Conservation (phyloP, 2,797 vertebrate genomes). For the Enteromius paludinosus region DNA sequence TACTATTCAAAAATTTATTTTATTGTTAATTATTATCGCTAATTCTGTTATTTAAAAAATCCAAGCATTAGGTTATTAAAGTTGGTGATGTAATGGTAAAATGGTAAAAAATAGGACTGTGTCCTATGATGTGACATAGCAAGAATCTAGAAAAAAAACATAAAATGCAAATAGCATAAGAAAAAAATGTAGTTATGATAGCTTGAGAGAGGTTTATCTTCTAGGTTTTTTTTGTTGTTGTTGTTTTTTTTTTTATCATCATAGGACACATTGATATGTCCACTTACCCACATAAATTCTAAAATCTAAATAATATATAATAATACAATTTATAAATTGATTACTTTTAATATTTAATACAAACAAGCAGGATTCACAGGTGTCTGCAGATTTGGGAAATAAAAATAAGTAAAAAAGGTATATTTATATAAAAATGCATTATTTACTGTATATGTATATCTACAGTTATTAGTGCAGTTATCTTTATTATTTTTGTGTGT, state of each 20-base stretch:
- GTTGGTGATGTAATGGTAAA: neutral
- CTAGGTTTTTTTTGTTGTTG: no score
- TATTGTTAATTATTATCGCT: neutral
- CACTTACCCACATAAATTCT: neutral
- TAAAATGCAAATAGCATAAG: no score
- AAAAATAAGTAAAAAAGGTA: neutral
- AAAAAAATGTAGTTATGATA: no score
- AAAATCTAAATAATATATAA: neutral
- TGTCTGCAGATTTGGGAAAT: neutral
- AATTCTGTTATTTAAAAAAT: neutral
- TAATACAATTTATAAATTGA: neutral
- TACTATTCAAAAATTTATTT: neutral
- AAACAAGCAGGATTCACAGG: neutral
- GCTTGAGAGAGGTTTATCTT: no score
- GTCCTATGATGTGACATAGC: no score
- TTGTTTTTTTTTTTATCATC: no score
- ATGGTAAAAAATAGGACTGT: no score
- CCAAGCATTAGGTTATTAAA: neutral
- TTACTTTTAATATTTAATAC: neutral
- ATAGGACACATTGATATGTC: no score
- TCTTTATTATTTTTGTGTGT: neutral
- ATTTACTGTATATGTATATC: neutral
- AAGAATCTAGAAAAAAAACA: neutral
- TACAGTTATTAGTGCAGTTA: neutral
- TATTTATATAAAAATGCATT: neutral